Evolutionary conservation across 2,888 invertebrate species (phyloP).

Genomic region (Boloria euphrosyne): DNA sequence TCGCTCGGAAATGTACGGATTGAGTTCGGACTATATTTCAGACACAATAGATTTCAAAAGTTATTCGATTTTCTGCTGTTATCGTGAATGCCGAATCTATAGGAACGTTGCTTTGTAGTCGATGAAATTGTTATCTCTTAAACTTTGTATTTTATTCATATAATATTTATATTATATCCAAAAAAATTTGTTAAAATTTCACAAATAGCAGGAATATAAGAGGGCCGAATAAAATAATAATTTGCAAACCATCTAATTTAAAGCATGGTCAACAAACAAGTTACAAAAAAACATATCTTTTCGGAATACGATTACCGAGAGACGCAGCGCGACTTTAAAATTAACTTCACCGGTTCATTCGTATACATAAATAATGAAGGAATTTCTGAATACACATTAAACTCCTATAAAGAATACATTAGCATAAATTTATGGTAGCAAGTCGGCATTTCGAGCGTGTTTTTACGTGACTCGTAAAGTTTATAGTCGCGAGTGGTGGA

Average conservation of each 20-base stretch:
- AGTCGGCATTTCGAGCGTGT: conserved; percentile 80
- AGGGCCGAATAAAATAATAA: conserved; percentile 10
- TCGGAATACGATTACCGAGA: conserved; percentile 68
- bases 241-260: conserved; percentile 12
- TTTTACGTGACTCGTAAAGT: conserved; percentile 83
- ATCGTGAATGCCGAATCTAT: conserved; percentile 54
- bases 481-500: conserved; percentile 82
- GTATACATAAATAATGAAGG: conserved; percentile 81
- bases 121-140: conserved; percentile 6
- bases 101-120: conserved; percentile 11
- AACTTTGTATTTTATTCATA: conserved; percentile 1
- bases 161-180: too few relatives aligned
- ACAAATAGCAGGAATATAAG: background rate
- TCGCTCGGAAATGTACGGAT: conserved; percentile 82
- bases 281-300: conserved; percentile 66
- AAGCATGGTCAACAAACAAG: conserved; percentile 25
- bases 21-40: conserved; percentile 82
- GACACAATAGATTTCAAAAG: conserved; percentile 81
- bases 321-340: conserved; percentile 77
- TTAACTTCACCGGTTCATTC: conserved; percentile 82
- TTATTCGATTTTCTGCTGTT: conserved; percentile 78
- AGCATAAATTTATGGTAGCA: conserved; percentile 82
- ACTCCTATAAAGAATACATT: conserved; percentile 83
- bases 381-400: conserved; percentile 82
- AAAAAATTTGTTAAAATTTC: too few relatives aligned